phyloP scores from a whole-genome alignment of 1,140 invertebrate species.

The Drosophila triauraria region DNA sequence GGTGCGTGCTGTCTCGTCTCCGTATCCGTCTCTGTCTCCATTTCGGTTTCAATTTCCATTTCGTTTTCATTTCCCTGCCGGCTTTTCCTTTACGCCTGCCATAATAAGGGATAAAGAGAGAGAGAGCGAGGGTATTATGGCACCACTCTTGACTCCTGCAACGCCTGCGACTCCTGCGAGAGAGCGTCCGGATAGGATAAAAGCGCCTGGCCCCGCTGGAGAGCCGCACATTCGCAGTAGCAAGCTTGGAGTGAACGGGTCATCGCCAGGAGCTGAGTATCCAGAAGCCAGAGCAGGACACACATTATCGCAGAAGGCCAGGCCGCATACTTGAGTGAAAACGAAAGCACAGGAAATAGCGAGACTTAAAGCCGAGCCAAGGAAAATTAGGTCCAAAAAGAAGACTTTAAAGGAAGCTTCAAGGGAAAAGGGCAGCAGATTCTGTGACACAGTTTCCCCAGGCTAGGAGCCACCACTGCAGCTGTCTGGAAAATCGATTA shows the following conservation, averaged over 20 bases:
- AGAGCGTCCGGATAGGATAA: slow-evolving; percentile 33
- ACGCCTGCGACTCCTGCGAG: slow-evolving; percentile 37
- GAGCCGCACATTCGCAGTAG: slow-evolving; percentile 66
- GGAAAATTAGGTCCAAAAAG: not conserved
- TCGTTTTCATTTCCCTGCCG: slow-evolving; percentile 51
- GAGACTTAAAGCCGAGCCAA: slow-evolving; percentile 3
- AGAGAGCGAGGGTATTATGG: slow-evolving; percentile 41
- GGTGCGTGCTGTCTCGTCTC: slow-evolving; percentile 44
- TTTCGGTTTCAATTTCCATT: slow-evolving; percentile 50
- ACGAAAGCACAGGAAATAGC: slow-evolving; percentile 60
- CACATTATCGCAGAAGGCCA: slow-evolving; percentile 13
- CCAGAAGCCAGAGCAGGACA: slow-evolving; percentile 14
- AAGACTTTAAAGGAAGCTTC: not conserved
- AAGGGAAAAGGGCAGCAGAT: not conserved
- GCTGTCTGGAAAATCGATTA: slow-evolving; percentile 48
- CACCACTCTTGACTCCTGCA: slow-evolving; percentile 27
- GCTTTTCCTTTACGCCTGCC: slow-evolving; percentile 13
- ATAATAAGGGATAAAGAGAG: slow-evolving; percentile 24
- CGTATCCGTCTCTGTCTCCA: slow-evolving; percentile 10
- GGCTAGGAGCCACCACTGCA: slow-evolving; percentile 13
- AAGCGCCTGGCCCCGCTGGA: slow-evolving; percentile 32
- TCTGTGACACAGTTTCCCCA: slow-evolving; percentile 46
- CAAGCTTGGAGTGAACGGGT: slow-evolving; percentile 60
- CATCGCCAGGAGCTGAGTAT: slow-evolving; percentile 21
- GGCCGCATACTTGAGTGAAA: slow-evolving; percentile 56